Base-by-base conservation (phyloP, 1,140 invertebrate genomes). In the Antheraea pernyi region DNA sequence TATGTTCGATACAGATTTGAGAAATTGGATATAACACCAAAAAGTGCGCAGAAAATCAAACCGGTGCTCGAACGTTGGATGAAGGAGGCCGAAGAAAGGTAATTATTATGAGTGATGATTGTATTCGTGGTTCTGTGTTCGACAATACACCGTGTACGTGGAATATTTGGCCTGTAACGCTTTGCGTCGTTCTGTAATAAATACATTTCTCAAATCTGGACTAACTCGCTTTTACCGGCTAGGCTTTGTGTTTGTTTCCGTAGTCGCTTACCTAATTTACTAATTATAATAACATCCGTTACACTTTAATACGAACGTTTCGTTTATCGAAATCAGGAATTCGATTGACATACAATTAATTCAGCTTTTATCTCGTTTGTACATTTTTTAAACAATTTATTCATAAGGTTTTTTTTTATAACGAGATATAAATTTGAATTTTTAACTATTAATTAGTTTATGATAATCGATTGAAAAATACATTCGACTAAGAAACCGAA, bases 21-120 rank as follows among this genome's bases (percentile, higher is more conserved):
- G 94, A 99, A 99, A 94, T 94, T 99, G 93, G 98, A 99, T 94
- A 99, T 99, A 84, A 99, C 98, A 86, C 98, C 98, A 89, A 99
- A 99, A 95, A 99, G 98, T 95, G 98, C 98, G 76, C 97, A 99
- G 94, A 99, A 99, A 95, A 99, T 99, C 85, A 99, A 99, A 93
- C 98, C 98, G 76, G 98, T 99, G 73, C 94, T 99, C 84, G 98
- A 99, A 93, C 95, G 96, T 93, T 99, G 98, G 98, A 99, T 99
- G 98, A 97, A 97, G 93, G 98, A 99, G 93, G 98, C 98, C 39
- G 98, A 99, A 95, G 97, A 98, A 94, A 98, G 97, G 96, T 98
- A 95, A 95, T 94, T 95, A 92, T 42, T 53, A 53, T n/a, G 46
- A 53, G 46, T 53, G 46, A 42, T 88, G 88, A 89, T 64, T 77